Conservation (phyloP, 2,113 vertebrate species). For the Scalopus aquaticus region DNA sequence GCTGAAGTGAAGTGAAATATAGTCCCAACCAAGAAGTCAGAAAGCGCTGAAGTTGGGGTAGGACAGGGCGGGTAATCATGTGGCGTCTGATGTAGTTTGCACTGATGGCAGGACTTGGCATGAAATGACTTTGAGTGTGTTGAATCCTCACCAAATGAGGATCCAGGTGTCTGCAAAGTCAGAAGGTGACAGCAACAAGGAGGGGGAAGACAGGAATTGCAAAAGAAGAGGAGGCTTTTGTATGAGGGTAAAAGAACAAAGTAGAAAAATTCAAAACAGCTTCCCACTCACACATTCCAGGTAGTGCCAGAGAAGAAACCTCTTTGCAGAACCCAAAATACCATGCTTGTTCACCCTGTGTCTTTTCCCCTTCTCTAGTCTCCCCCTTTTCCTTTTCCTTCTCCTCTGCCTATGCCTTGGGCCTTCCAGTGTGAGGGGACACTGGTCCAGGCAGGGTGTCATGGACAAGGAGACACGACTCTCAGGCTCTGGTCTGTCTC, state of each 20-base stretch:
- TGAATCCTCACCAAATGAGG: background rate
- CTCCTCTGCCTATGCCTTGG: background rate
- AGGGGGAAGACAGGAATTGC: background rate
- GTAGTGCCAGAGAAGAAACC: background rate
- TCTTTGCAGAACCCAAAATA: background rate
- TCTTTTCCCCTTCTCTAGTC: background rate
- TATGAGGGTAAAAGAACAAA: background rate
- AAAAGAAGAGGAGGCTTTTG: background rate
- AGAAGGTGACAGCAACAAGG: background rate
- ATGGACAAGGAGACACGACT: background rate
- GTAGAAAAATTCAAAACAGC: background rate
- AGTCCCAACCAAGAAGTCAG: background rate
- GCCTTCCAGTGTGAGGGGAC: background rate
- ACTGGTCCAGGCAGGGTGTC: background rate
- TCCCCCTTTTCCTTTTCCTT: background rate
- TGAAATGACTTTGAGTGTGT: background rate
- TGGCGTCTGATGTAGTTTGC: too few relatives aligned
- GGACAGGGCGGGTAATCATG: background rate
- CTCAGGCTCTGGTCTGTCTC: background rate
- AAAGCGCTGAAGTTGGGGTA: background rate
- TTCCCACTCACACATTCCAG: background rate
- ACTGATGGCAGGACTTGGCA: background rate
- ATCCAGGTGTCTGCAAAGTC: background rate
- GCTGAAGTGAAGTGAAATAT: background rate
- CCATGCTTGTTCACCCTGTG: background rate